Evolutionary conservation across 2,797 vertebrate genomes (phyloP), one percentile per base, ranked within the genome.

Genomic region (Novumbra hubbsi): DNA sequence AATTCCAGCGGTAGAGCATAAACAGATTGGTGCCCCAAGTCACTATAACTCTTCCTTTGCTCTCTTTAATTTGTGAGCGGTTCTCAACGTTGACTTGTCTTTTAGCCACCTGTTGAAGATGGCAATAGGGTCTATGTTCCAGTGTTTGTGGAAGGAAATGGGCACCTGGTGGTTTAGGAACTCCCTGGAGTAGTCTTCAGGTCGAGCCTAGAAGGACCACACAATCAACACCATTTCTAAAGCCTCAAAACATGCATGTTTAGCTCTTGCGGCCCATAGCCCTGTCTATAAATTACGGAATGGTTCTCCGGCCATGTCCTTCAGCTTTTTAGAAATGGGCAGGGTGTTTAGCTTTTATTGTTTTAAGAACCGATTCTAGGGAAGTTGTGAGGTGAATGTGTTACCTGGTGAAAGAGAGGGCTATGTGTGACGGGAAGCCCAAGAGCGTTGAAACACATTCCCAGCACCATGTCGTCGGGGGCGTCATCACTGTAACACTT

Each of bases 91-190:
- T 75, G 85, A 81, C 48, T 90, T 85, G 0, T 89, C 86, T 76
- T 89, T 93, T 74, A 99, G 87, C 97, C 97, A 98, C 0, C 93
- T 93, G 87, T 95, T 91, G 84, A 96, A 99, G 19, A 97, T 95
- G 60, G 95, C 92, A 24, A 98, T 75, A 0, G 97, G 97, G 83
- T 99, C 94, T 0, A 96, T 94, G 88, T 99, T 98, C 97, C 97
- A 98, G 88, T 99, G 96, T 88, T 98, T 99, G 88, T 99, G 97
- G 90, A 99, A 99, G 0, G 97, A 99, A 78, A 99, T 88, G 19
- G 97, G 97, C 81, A 96, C 93, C 81, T 99, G 97, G 90, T 98
- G 97, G 81, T 96, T 92, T 81, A 99, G 91, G 76, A 95, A 95
- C 78, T 92, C 97, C 80, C 90, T 92, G 30, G 97, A 91, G 52